A percentile compares a stretch with the other conserved stretches of the same genome.
These are phyloP conservation scores for Aurelia aurita DNA, from an alignment of 30 jellyfish, hydroid and myxozoan species.

Conservation along the genomic window DNA sequence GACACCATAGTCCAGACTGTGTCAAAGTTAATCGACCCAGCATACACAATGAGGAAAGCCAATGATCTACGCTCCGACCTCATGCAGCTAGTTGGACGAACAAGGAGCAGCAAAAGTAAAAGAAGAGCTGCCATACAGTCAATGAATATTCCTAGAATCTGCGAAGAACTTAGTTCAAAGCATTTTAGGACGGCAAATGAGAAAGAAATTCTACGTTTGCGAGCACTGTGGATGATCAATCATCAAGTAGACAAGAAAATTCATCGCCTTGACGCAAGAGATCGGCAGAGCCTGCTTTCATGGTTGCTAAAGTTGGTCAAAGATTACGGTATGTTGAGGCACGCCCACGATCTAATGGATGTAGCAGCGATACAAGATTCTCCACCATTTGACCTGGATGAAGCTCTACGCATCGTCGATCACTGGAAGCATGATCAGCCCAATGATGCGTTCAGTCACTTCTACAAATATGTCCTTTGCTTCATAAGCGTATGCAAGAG, in stretches of 20 bases:
- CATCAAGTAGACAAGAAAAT: constrained; percentile 18
- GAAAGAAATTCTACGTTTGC: constrained; percentile 26
- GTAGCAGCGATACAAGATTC: constrained; percentile 31
- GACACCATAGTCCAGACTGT: constrained; percentile 29
- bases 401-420: constrained; percentile 24
- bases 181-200: constrained; percentile 16
- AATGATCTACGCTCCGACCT: constrained; percentile 6
- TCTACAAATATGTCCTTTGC: constrained; percentile 42
- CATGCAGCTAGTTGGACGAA: constrained; percentile 21
- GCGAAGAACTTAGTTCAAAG: constrained; percentile 11
- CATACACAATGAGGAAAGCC: constrained; percentile 34
- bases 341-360: constrained; percentile 37
- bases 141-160: constrained; percentile 13
- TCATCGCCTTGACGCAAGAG: constrained; percentile 16
- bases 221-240: constrained; percentile 26
- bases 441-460: constrained; percentile 57
- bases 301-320: constrained; percentile 37
- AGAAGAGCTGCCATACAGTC: background rate
- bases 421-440: constrained; percentile 37
- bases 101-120: background rate
- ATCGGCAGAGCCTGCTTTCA: background rate
- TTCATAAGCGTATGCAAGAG: constrained; percentile 37
- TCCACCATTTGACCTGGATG: constrained; percentile 28
- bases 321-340: constrained; percentile 11
- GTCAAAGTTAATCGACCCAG: constrained; percentile 39